These are phyloP conservation scores for Eupithecia abbreviata DNA, from an alignment of 2,888 invertebrate genomes.

Conservation along the genomic window DNA sequence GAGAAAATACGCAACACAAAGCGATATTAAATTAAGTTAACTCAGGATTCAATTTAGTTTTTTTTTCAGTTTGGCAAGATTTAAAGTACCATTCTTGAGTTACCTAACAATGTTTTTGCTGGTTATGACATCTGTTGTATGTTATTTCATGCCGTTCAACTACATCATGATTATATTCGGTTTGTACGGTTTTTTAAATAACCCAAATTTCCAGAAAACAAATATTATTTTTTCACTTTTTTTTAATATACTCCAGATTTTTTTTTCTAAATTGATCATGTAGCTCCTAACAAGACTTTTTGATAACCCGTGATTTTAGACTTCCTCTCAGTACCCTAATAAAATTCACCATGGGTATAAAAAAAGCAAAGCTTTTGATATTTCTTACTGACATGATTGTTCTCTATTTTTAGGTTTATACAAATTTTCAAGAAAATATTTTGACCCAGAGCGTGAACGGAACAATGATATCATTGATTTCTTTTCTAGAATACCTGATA, in stretches of 20 bases:
- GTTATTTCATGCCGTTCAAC: conserved; percentile 68
- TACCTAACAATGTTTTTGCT: conserved; percentile 65
- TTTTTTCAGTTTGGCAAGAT: conserved; percentile 68
- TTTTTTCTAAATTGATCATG: no score
- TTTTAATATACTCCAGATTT: no score
- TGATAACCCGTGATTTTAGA: no score
- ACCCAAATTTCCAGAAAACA: no score
- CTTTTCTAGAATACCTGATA: conserved; percentile 72
- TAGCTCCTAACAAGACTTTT: no score
- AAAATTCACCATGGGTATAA: no score
- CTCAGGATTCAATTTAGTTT: not conserved
- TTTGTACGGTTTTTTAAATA: conserved; percentile 48
- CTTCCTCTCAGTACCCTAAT: no score
- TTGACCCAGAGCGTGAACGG: conserved; percentile 65
- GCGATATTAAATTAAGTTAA: no score
- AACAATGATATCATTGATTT: conserved; percentile 77
- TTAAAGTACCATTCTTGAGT: conserved; percentile 74
- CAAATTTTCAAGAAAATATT: conserved; percentile 70
- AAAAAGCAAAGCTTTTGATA: not conserved
- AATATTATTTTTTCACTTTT: no score
- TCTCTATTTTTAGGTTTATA: not conserved
- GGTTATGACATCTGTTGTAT: conserved; percentile 51
- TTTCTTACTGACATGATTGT: not conserved
- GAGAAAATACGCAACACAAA: no score
- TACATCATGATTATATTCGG: conserved; percentile 72